A percentile compares a stretch with the other conserved stretches of the same genome.
phyloP scores from a whole-genome alignment of 2,113 vertebrate species.

The Loxodonta africana region DNA sequence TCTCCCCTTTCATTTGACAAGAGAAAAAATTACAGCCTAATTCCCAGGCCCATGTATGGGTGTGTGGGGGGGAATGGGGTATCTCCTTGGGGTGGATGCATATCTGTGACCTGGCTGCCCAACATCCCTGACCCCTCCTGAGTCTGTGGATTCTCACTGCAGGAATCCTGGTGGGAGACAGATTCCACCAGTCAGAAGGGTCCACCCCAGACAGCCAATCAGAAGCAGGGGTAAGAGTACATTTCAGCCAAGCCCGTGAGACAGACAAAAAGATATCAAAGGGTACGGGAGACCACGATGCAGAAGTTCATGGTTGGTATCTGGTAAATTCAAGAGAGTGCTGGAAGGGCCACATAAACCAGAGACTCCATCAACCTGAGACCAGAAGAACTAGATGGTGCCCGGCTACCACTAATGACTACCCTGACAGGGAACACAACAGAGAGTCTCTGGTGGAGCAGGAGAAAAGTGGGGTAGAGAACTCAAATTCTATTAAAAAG shows the following conservation, averaged over 20 bases:
- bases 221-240: background rate
- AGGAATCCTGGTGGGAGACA: background rate
- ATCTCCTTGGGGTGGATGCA: background rate
- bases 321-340: background rate
- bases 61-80: background rate
- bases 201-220: background rate
- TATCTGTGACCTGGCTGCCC: background rate
- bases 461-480: too few species aligned
- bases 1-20: fast-evolving
- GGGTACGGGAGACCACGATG: background rate
- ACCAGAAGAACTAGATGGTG: too few species aligned
- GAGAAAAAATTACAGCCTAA: background rate
- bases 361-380: too few species aligned
- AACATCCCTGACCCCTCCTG: background rate
- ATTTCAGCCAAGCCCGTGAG: background rate
- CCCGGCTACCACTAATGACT: too few species aligned
- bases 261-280: background rate
- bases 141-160: background rate
- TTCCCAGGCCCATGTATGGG: background rate
- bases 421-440: too few species aligned
- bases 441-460: too few species aligned
- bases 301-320: background rate
- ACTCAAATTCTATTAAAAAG: too few species aligned
- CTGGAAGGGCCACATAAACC: too few species aligned
- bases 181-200: background rate